Conservation (phyloP, 2,113 vertebrate genomes). For the Lepisosteus oculatus region DNA sequence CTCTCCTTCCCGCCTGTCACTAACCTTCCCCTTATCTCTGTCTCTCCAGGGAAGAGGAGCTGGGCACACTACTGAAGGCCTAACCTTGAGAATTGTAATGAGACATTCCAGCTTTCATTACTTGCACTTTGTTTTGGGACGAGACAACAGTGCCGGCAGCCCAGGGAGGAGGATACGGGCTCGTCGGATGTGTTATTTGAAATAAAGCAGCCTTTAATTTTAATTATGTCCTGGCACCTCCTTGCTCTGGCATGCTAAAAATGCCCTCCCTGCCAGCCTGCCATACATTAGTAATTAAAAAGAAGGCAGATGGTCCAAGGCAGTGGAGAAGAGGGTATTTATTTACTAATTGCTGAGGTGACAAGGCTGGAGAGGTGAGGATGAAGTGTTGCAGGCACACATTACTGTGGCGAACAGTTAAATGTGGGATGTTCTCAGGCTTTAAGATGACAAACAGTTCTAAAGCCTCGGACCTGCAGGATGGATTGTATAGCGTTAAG, state of each 20-base stretch:
- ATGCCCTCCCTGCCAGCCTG: too few relatives aligned
- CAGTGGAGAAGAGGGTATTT: too few relatives aligned
- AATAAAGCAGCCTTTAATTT: too few relatives aligned
- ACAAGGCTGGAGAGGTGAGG: background rate
- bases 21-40: background rate
- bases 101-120: background rate
- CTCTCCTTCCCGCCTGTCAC: background rate
- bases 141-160: background rate
- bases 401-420: background rate
- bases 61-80: background rate
- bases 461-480: too few relatives aligned
- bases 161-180: background rate
- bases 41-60: background rate
- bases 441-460: too few relatives aligned
- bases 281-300: too few relatives aligned
- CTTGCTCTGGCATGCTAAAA: too few relatives aligned
- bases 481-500: too few relatives aligned
- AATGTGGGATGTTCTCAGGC: too few relatives aligned
- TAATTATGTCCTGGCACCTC: too few relatives aligned
- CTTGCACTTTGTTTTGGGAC: conserved; percentile 1
- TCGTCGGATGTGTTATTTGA: background rate
- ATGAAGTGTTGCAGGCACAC: background rate
- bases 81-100: background rate
- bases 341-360: too few relatives aligned
- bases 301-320: too few relatives aligned